These are phyloP conservation scores for Bryconaethiops microstoma DNA, from an alignment of 2,797 vertebrate genomes.

Conservation along the genomic window DNA sequence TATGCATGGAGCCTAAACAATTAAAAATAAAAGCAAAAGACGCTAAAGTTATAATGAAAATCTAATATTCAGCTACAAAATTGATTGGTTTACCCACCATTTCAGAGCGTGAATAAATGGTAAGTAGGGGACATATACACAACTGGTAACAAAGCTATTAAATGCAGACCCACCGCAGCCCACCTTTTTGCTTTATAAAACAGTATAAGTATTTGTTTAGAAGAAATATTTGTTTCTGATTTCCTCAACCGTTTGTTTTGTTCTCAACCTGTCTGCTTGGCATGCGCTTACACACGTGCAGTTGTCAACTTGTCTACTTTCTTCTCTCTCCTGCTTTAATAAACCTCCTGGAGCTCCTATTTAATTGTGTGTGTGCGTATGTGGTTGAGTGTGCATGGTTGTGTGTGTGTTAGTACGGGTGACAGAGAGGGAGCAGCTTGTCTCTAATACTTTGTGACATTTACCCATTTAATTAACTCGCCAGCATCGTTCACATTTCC, in stretches of 20 bases:
- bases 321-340: conserved; percentile 52
- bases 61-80: too few species aligned
- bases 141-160: too few species aligned
- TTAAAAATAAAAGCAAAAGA: too few species aligned
- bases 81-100: too few species aligned
- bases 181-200: neutral
- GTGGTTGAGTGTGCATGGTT: conserved; percentile 29
- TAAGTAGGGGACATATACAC: too few species aligned
- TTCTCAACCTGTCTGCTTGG: conserved; percentile 5
- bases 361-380: conserved; percentile 49
- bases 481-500: conserved; percentile 53
- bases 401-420: conserved; percentile 3
- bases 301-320: conserved; percentile 51
- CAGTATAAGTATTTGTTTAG: neutral
- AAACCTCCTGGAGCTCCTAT: conserved; percentile 57
- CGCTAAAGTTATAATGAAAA: too few species aligned
- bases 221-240: neutral
- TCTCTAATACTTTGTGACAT: conserved; percentile 61
- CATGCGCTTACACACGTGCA: neutral
- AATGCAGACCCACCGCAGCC: too few species aligned
- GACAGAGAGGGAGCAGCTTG: conserved; percentile 53
- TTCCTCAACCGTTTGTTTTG: conserved; percentile 22
- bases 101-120: too few species aligned
- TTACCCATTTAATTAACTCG: conserved; percentile 63
- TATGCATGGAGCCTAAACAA: too few species aligned